A percentile compares a stretch with the other conserved stretches of the same genome.
Evolutionary conservation across 1,140 invertebrate genomes (phyloP).

Genomic region (Zophobas atratus): DNA sequence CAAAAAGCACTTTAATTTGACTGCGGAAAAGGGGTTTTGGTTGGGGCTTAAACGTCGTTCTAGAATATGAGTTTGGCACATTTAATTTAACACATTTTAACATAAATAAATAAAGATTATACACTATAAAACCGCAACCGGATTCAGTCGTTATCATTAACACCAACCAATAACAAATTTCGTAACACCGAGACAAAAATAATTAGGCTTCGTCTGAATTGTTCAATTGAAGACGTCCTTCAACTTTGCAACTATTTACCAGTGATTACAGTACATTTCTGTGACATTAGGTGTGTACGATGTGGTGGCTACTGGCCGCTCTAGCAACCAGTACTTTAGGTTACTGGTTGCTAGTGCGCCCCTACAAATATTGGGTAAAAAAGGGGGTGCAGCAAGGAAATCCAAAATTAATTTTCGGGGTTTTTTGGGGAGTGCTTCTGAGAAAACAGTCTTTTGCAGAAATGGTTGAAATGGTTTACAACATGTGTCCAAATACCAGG

Average conservation of each 20-base stretch:
- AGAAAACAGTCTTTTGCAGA: background rate
- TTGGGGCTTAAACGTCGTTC: slow-evolving; percentile 16
- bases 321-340: background rate
- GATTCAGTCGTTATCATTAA: too few species aligned
- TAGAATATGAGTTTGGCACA: background rate
- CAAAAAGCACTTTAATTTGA: background rate
- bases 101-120: too few species aligned
- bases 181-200: too few species aligned
- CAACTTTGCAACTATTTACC: background rate
- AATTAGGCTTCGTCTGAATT: too few species aligned
- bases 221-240: background rate
- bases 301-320: slow-evolving; percentile 71
- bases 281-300: slow-evolving; percentile 71
- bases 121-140: too few species aligned
- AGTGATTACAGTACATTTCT: slow-evolving; percentile 69
- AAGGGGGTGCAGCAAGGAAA: background rate
- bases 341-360: background rate
- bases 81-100: background rate
- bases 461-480: background rate
- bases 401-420: background rate
- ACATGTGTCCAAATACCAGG: background rate
- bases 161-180: too few species aligned
- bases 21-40: slow-evolving; percentile 8
- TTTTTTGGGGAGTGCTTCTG: background rate
- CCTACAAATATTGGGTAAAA: background rate